Base-by-base conservation (phyloP, 2,888 invertebrate species). In the Mythimna pallens region DNA sequence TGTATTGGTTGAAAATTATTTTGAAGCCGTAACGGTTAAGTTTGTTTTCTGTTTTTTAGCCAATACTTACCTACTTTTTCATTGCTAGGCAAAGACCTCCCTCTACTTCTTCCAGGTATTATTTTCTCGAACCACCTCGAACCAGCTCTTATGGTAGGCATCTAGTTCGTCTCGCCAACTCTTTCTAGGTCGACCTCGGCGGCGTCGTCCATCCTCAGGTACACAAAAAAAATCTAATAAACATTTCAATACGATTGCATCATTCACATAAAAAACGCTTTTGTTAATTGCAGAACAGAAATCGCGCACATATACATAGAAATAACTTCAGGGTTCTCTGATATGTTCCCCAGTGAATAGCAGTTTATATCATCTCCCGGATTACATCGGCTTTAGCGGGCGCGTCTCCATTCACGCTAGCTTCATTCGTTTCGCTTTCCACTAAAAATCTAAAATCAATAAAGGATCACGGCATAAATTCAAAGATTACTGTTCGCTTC, bases 381-480 rank as follows among this genome's bases (percentile, higher is more conserved):
- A 96, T 96, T 95, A 96, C 94, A 90, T 69, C 92, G 94, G 96
- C 94, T 95, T 95, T 96, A 90, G 91, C 92, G 92, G 87, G 90
- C 95, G 92, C 94, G 93, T 95, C 95, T 95, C 95, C 94, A 96
- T 96, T 96, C 95, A 96, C 90, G 88, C 92, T 88, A 82, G 92
- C 93, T 95, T 95, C 95, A 96, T 96, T 96, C 96, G 95, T 94
- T 94, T 92, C 95, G 94, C 88, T 95, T 94, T 93, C 93, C 93
- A 93, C 95, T 95, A 96, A 96, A 96, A 96, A 96, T 96, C 96
- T 96, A 96, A 96, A 96, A 96, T 96, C 96, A 96, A 96, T 96
- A 96, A 95, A 95, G 96, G 96, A 96, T 96, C 95, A 95, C 91
- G 89, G 94, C 89, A 94, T 96, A 96, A 96, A 96, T 95, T 95